These are phyloP conservation scores for Chloropsis cyanopogon DNA, from an alignment of 2,113 vertebrate species.

Conservation along the genomic window DNA sequence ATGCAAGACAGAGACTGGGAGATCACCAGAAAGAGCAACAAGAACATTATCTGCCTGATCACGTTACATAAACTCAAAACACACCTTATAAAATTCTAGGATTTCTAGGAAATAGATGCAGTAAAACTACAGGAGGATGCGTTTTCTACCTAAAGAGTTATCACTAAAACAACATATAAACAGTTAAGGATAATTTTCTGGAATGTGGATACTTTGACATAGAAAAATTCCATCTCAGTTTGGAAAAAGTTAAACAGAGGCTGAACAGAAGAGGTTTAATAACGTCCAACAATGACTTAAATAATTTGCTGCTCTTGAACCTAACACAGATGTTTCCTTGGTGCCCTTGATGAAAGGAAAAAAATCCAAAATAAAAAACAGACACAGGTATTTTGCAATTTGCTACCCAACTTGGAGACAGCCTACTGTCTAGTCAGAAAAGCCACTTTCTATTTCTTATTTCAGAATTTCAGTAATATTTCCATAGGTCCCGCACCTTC, in stretches of 20 bases:
- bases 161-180: not conserved
- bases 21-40: not conserved
- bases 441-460: not conserved
- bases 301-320: not conserved
- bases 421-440: not conserved
- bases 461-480: not conserved
- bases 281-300: not conserved
- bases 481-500: fast-evolving
- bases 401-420: not conserved
- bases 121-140: not conserved
- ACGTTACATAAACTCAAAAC: not conserved
- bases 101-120: not conserved
- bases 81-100: fast-evolving
- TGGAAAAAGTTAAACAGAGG: not conserved
- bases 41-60: not conserved
- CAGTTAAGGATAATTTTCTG: not conserved
- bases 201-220: not conserved
- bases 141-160: not conserved
- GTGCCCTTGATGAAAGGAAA: not conserved
- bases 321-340: not conserved
- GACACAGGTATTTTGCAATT: not conserved
- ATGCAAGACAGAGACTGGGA: not conserved
- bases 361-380: not conserved
- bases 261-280: not conserved
- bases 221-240: not conserved